These are phyloP conservation scores for Stylophora pistillata DNA, from an alignment of 64 coral and sea anemone species.

Conservation along the genomic window DNA sequence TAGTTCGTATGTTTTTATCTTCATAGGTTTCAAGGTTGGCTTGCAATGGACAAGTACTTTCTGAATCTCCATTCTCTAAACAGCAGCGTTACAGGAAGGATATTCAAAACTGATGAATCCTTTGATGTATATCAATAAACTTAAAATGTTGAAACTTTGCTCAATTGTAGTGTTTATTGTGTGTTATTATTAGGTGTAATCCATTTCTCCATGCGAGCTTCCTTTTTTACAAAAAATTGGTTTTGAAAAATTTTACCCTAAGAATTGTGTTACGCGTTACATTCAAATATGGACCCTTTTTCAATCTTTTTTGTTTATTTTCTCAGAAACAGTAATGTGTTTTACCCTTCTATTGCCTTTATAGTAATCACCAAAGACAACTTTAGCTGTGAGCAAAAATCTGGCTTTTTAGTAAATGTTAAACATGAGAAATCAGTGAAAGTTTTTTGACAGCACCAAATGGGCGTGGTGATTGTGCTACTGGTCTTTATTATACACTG, in stretches of 20 bases:
- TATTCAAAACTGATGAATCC: constrained; percentile 1
- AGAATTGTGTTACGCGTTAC: constrained; percentile 51
- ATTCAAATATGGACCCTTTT: constrained; percentile 41
- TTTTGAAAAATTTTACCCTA: constrained; percentile 34
- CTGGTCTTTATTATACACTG: too few relatives aligned
- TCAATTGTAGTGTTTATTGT: constrained; percentile 54
- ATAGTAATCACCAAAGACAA: constrained; percentile 5
- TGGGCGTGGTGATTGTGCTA: constrained; percentile 48
- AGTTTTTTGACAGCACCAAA: constrained; percentile 22
- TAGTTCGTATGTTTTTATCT: neutral
- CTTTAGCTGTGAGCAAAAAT: constrained; percentile 49
- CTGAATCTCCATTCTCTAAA: constrained; percentile 2
- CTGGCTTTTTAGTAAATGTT: constrained; percentile 13
- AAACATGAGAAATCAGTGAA: constrained; percentile 31
- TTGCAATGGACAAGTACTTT: neutral
- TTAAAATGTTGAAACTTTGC: constrained; percentile 45
- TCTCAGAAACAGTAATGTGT: constrained; percentile 52
- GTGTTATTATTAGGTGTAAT: constrained; percentile 42
- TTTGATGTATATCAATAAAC: constrained; percentile 44
- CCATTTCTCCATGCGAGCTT: constrained; percentile 39
- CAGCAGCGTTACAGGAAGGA: constrained; percentile 34
- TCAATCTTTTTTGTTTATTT: constrained; percentile 51
- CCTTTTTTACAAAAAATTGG: constrained; percentile 34
- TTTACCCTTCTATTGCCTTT: constrained; percentile 47
- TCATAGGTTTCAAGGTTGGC: constrained; percentile 22